phyloP scores from a whole-genome alignment of 2,888 invertebrate species.

The Drosophila paucipuncta region DNA sequence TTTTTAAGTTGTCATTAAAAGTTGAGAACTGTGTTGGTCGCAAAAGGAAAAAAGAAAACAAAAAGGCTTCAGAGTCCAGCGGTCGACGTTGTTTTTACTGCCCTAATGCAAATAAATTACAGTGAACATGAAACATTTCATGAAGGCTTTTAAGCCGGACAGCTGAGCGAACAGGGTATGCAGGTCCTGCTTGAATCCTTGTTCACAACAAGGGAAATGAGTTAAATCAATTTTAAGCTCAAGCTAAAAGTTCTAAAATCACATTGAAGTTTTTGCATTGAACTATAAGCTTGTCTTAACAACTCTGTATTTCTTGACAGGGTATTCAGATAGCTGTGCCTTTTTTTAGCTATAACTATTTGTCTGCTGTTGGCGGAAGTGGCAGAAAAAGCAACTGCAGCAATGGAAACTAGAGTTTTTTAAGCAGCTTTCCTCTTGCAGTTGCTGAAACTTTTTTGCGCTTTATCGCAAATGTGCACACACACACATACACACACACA shows the following conservation, averaged over 20 bases:
- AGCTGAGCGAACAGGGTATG: neutral
- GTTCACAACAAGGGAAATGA: neutral
- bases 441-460: constrained; percentile 39
- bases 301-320: neutral
- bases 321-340: constrained; percentile 12
- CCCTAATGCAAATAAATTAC: constrained; percentile 47
- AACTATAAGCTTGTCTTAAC: too few species aligned
- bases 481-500: constrained; percentile 11
- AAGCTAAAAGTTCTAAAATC: neutral
- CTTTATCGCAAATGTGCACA: constrained; percentile 39
- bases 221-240: neutral
- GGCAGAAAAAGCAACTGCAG: constrained; percentile 12
- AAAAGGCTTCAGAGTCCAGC: constrained; percentile 28
- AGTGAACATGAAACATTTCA: constrained; percentile 40
- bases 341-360: neutral
- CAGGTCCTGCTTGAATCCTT: neutral
- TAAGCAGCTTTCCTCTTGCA: constrained; percentile 63
- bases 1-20: constrained; percentile 46
- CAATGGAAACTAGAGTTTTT: constrained; percentile 38
- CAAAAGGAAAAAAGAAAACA: constrained; percentile 10
- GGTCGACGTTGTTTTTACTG: constrained; percentile 20
- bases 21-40: constrained; percentile 19
- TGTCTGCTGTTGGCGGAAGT: constrained; percentile 7
- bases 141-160: neutral
- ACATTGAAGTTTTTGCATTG: neutral